These are phyloP conservation scores for Chloromyia formosa DNA, from an alignment of 2,888 invertebrate species.

Conservation along the genomic window DNA sequence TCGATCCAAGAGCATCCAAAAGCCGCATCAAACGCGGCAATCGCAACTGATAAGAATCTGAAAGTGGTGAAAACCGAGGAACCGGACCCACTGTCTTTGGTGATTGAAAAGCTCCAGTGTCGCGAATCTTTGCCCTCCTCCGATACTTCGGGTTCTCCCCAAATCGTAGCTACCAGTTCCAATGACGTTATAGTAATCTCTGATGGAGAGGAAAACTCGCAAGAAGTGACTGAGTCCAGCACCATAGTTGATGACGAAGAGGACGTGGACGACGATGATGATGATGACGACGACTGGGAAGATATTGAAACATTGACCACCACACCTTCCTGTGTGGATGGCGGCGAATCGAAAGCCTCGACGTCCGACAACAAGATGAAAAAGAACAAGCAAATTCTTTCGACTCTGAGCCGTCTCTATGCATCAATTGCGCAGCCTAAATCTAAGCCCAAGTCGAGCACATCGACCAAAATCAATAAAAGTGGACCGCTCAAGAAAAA, in stretches of 20 bases:
- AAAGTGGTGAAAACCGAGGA: neutral
- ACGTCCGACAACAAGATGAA: conserved; percentile 49
- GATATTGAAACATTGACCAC: conserved; percentile 57
- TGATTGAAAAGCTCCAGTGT: too few species aligned
- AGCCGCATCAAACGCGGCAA: too few species aligned
- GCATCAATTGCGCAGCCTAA: conserved; percentile 47
- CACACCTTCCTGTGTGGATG: conserved; percentile 47
- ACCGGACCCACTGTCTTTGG: too few species aligned
- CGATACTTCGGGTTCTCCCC: too few species aligned
- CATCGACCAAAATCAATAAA: neutral
- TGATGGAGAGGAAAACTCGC: conserved; percentile 22
- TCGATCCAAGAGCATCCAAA: too few species aligned
- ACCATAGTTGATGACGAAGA: neutral
- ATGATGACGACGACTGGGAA: conserved; percentile 58
- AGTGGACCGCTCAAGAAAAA: neutral
- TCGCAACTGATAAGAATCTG: neutral
- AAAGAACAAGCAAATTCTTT: conserved; percentile 52
- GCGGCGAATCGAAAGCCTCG: conserved; percentile 46
- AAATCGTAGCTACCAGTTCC: too few species aligned
- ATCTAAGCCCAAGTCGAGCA: conserved; percentile 6
- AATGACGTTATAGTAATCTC: conserved; percentile 24
- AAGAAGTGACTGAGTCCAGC: neutral
- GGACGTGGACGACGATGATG: conserved; percentile 31
- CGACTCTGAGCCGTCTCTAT: conserved; percentile 52
- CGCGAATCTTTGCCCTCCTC: too few species aligned